Evolutionary conservation across 2,888 invertebrate genomes (phyloP).

Genomic region (Onchidella celtica): DNA sequence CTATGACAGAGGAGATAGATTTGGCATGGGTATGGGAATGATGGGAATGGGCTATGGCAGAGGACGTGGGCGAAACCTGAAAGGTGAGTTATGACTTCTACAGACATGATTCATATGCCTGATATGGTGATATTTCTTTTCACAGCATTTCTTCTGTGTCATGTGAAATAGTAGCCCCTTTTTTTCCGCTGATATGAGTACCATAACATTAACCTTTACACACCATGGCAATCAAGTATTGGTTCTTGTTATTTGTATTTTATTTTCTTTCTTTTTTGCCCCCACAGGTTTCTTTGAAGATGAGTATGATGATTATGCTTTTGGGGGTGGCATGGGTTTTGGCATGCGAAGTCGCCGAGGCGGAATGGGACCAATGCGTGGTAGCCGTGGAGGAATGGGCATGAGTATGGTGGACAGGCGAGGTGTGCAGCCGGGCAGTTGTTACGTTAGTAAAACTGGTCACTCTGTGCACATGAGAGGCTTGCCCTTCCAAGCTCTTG

Average conservation of each 20-base stretch:
- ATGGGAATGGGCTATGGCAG: conserved; percentile 73
- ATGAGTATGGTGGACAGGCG: conserved; percentile 57
- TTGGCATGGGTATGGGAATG: conserved; percentile 79
- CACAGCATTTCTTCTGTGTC: too few relatives aligned
- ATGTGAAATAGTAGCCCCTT: too few relatives aligned
- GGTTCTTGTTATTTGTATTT: too few relatives aligned
- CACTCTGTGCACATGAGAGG: conserved; percentile 91
- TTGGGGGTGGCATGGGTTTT: conserved; percentile 64
- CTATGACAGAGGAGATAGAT: conserved; percentile 76
- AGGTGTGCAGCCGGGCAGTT: conserved; percentile 67
- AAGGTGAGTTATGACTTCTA: conserved; percentile 68
- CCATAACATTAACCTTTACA: too few relatives aligned
- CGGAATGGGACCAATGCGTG: conserved; percentile 54
- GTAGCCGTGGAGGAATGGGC: conserved; percentile 53
- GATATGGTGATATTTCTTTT: too few relatives aligned
- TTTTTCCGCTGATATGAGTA: too few relatives aligned
- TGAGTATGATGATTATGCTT: conserved; percentile 78
- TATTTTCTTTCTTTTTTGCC: not conserved
- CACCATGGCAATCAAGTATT: too few relatives aligned
- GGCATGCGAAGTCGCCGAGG: conserved; percentile 56
- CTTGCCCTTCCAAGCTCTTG: conserved; percentile 91
- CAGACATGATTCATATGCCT: too few relatives aligned
- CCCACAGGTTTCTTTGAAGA: conserved; percentile 78
- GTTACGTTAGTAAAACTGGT: conserved; percentile 78
- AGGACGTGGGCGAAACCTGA: conserved; percentile 74